These are phyloP conservation scores for Eutolmus rufibarbis DNA, from an alignment of 2,888 invertebrate genomes.

Conservation along the genomic window DNA sequence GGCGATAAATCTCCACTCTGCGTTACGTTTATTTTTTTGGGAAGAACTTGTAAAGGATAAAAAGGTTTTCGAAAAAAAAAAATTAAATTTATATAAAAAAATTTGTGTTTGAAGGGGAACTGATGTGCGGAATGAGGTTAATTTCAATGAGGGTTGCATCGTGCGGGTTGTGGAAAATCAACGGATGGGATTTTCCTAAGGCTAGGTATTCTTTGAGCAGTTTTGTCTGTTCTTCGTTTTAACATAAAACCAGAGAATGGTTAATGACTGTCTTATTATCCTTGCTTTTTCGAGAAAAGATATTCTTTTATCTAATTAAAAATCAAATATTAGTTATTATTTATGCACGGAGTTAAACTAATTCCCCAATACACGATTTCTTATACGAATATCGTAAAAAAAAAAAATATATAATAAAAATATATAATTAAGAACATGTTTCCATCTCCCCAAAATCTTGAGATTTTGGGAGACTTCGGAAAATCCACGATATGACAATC, in stretches of 20 bases:
- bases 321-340: too few relatives aligned
- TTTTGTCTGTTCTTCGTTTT: not conserved
- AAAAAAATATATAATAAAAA: too few relatives aligned
- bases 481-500: too few relatives aligned
- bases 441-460: too few relatives aligned
- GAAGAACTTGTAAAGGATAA: not conserved
- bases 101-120: not conserved
- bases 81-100: not conserved
- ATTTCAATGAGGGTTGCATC: not conserved
- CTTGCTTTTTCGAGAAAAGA: too few relatives aligned
- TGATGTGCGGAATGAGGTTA: not conserved
- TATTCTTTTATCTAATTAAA: too few relatives aligned
- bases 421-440: too few relatives aligned
- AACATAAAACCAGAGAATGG: not conserved
- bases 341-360: too few relatives aligned
- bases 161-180: not conserved
- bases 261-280: too few relatives aligned
- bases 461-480: too few relatives aligned
- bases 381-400: too few relatives aligned
- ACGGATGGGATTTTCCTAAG: not conserved
- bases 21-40: not conserved
- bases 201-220: not conserved
- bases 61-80: not conserved
- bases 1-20: slow-evolving; percentile 31
- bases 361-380: too few relatives aligned